Conservation (phyloP, 2,797 vertebrate species). For the Peromyscus aztecus region DNA sequence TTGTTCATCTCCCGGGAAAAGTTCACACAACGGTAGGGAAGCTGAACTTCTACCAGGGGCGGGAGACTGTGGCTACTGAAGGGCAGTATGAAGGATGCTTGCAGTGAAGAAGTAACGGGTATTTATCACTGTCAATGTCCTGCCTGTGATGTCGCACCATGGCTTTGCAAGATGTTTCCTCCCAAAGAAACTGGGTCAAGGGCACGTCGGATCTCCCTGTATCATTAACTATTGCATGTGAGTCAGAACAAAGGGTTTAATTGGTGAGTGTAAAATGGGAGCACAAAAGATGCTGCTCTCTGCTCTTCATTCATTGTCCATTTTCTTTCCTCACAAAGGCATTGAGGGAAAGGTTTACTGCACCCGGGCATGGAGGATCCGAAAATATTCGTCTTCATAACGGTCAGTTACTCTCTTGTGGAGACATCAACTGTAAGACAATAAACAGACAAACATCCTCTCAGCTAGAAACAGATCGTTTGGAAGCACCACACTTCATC, state of each 20-base stretch:
- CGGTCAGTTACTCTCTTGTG: neutral
- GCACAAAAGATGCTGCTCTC: fast-evolving
- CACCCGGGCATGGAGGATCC: neutral
- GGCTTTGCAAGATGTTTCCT: neutral
- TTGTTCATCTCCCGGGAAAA: neutral
- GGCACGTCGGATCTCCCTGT: neutral
- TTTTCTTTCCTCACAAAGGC: neutral
- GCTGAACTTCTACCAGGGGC: too few relatives aligned
- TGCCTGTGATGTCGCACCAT: fast-evolving
- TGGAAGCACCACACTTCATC: neutral
- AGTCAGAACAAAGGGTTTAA: neutral
- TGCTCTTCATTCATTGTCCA: fast-evolving
- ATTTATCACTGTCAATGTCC: neutral
- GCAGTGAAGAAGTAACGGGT: neutral
- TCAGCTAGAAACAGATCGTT: constrained; percentile 14
- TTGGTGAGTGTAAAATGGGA: neutral
- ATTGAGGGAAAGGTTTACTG: neutral
- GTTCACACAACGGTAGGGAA: neutral
- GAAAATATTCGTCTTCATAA: neutral
- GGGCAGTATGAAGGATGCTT: neutral
- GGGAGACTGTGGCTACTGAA: neutral
- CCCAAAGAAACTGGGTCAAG: neutral
- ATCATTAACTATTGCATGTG: neutral
- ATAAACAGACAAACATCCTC: neutral
- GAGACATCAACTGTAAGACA: neutral